Conservation (phyloP, 2,888 invertebrate genomes). For the Hemithea aestivaria region DNA sequence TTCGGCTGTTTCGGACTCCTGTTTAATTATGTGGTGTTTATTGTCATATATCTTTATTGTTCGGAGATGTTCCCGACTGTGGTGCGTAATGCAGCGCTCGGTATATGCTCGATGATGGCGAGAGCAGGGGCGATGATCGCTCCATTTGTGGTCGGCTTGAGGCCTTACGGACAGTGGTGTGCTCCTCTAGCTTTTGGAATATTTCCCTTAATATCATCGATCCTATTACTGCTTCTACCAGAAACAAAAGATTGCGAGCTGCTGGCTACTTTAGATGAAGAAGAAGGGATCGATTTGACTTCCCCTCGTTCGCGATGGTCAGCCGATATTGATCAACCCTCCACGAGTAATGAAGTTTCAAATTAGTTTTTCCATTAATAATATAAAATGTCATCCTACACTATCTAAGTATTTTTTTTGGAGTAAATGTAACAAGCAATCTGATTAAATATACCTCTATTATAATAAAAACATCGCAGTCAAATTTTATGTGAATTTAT, state of each 20-base stretch:
- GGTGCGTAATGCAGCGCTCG: slow-evolving; percentile 90
- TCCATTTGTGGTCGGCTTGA: slow-evolving; percentile 85
- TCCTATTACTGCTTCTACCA: slow-evolving; percentile 83
- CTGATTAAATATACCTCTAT: not conserved
- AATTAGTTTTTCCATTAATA: slow-evolving; percentile 1
- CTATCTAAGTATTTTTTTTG: not conserved
- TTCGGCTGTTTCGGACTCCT: slow-evolving; percentile 86
- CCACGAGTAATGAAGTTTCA: not conserved
- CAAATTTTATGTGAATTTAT: no score
- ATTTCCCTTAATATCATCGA: slow-evolving; percentile 81
- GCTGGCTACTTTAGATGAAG: slow-evolving; percentile 87
- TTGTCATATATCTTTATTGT: slow-evolving; percentile 89
- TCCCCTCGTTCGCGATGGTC: slow-evolving; percentile 1
- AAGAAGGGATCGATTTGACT: slow-evolving; percentile 72
- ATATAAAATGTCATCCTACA: not conserved
- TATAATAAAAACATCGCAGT: slow-evolving; percentile 3
- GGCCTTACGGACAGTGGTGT: slow-evolving; percentile 76
- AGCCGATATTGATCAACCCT: no score
- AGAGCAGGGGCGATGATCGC: slow-evolving; percentile 90
- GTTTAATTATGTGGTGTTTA: slow-evolving; percentile 88
- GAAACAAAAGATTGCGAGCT: slow-evolving; percentile 87
- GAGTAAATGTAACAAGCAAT: no score
- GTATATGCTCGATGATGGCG: slow-evolving; percentile 90
- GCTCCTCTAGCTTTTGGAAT: slow-evolving; percentile 86
- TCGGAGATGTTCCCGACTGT: slow-evolving; percentile 94